Evolutionary conservation across 2,888 invertebrate genomes (phyloP).

Genomic region (Athalia rosae): DNA sequence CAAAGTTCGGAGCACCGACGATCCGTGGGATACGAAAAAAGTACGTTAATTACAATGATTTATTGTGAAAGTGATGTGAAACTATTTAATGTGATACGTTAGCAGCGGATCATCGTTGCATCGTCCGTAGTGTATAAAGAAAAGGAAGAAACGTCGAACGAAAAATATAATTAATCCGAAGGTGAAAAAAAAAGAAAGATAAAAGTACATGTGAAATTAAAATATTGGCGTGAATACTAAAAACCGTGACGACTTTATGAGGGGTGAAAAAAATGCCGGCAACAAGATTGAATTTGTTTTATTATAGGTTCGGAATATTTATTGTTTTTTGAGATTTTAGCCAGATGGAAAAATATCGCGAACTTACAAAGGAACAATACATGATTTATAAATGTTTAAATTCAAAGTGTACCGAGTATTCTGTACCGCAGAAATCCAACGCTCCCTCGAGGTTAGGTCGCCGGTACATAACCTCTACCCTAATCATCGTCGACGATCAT

Average conservation of each 20-base stretch:
- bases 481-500: neutral
- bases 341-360: neutral
- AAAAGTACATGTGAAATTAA: neutral
- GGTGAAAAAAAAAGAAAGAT: neutral
- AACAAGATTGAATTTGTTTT: slow-evolving; percentile 50
- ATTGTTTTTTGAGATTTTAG: too few species aligned
- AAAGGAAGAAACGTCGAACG: too few species aligned
- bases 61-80: slow-evolving; percentile 8
- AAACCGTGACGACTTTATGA: neutral
- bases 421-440: neutral
- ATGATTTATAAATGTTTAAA: slow-evolving; percentile 8
- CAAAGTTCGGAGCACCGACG: neutral
- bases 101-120: too few species aligned
- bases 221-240: neutral
- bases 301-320: neutral
- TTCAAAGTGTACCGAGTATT: neutral
- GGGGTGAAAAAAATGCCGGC: slow-evolving; percentile 62
- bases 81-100: neutral
- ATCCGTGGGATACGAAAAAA: slow-evolving; percentile 17
- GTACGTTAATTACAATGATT: slow-evolving; percentile 15
- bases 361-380: slow-evolving; percentile 12
- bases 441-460: slow-evolving; percentile 68
- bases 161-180: too few species aligned
- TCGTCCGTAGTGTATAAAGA: too few species aligned
- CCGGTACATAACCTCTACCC: slow-evolving; percentile 68